These are phyloP conservation scores for Acheta domesticus DNA, from an alignment of 2,888 invertebrate genomes.

Conservation along the genomic window DNA sequence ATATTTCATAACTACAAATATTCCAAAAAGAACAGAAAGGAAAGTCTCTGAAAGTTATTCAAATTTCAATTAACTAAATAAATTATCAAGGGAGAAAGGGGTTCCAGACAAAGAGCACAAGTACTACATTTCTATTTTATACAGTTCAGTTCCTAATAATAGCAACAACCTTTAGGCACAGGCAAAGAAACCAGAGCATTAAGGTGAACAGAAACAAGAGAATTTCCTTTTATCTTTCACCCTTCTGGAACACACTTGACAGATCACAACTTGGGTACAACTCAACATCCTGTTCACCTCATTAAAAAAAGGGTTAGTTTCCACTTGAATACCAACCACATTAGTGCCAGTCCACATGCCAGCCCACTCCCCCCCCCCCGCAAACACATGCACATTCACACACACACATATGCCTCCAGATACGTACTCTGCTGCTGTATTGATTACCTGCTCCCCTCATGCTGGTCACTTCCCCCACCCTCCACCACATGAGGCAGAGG, in stretches of 20 bases:
- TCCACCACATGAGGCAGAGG: conserved; percentile 3
- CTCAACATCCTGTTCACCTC: not conserved
- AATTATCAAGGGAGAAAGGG: too few relatives aligned
- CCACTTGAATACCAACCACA: not conserved
- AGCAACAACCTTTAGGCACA: not conserved
- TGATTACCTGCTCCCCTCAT: not conserved
- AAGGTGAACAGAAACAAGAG: not conserved
- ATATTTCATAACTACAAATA: too few relatives aligned
- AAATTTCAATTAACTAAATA: too few relatives aligned
- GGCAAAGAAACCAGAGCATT: not conserved
- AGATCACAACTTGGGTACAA: not conserved
- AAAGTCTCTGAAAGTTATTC: too few relatives aligned
- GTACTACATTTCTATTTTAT: too few relatives aligned
- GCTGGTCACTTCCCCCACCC: conserved; percentile 9
- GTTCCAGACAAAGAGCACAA: too few relatives aligned
- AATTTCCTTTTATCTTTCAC: not conserved
- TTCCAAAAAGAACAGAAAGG: too few relatives aligned
- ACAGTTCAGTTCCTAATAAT: too few relatives aligned
- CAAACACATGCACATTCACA: not conserved
- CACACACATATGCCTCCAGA: not conserved
- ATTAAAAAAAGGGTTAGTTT: not conserved
- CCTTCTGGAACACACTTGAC: not conserved
- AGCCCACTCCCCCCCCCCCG: not conserved
- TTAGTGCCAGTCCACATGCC: not conserved
- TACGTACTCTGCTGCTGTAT: not conserved